A percentile compares a stretch with the other conserved stretches of the same genome.
phyloP scores from a whole-genome alignment of 2,888 invertebrate species.

The Amphiduros pacificus region DNA sequence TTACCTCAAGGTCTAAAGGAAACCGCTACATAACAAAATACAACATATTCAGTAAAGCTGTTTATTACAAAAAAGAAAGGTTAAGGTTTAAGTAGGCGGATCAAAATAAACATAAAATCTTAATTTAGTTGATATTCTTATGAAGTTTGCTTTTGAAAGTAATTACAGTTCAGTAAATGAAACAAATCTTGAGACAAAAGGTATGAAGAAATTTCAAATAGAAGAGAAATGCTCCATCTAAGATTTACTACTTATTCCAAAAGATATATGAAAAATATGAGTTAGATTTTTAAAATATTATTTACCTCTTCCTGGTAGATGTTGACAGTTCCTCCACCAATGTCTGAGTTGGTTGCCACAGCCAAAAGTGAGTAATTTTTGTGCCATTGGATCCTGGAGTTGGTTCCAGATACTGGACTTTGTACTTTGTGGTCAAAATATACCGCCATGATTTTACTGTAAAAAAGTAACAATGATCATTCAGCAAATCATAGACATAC shows the following conservation, averaged over 20 bases:
- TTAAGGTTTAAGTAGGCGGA: too few relatives aligned
- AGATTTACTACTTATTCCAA: too few relatives aligned
- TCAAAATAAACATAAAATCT: neutral
- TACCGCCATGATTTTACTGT: constrained; percentile 47
- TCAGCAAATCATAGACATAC: neutral
- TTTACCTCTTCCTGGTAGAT: constrained; percentile 84
- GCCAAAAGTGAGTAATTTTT: constrained; percentile 78
- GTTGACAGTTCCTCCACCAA: constrained; percentile 84
- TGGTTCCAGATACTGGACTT: constrained; percentile 46
- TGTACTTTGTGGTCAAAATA: constrained; percentile 57
- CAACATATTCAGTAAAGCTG: neutral
- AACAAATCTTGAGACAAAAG: neutral
- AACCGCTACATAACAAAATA: too few relatives aligned
- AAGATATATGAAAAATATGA: too few relatives aligned
- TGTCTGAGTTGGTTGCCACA: constrained; percentile 83
- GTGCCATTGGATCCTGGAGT: constrained; percentile 75
- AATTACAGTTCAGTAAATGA: neutral
- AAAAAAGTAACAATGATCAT: neutral
- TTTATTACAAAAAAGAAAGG: neutral
- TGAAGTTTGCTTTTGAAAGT: neutral
- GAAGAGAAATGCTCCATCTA: neutral
- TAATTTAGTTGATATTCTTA: neutral
- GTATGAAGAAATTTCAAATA: neutral
- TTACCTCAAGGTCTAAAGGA: too few relatives aligned
- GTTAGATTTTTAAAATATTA: too few relatives aligned